A percentile compares a stretch with the other conserved stretches of the same genome.
Conservation (phyloP, 2,888 invertebrate species). For the Thymelicus acteon region DNA sequence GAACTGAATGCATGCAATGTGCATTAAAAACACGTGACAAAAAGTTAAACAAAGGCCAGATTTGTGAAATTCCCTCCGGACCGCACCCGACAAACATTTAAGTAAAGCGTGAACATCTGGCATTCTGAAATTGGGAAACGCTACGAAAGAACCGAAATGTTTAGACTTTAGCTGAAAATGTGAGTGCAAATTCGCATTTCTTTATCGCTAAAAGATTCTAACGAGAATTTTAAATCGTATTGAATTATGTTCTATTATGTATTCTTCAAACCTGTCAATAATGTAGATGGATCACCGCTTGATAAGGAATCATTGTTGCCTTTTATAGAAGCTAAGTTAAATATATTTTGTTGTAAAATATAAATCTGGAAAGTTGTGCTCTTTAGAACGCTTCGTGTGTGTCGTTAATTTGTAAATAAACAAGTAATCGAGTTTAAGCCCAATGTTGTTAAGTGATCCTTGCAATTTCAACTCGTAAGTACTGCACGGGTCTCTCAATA, state of each 20-base stretch:
- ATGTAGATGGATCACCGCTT: background rate
- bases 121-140: conserved; percentile 30
- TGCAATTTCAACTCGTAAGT: too few species aligned
- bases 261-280: background rate
- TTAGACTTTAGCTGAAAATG: background rate
- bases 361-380: background rate
- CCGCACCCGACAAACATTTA: conserved; percentile 31
- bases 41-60: conserved; percentile 34
- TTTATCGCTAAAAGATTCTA: background rate
- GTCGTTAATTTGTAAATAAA: too few species aligned
- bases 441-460: too few species aligned
- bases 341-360: background rate
- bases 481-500: too few species aligned
- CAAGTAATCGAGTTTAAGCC: too few species aligned
- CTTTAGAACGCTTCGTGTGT: background rate
- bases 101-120: conserved; percentile 32
- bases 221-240: background rate
- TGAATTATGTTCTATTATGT: background rate
- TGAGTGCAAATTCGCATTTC: conserved; percentile 1
- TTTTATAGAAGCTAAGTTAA: background rate
- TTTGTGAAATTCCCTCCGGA: conserved; percentile 30
- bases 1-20: conserved; percentile 18
- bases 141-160: conserved; percentile 26
- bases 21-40: conserved; percentile 24
- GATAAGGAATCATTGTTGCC: background rate